A percentile compares a stretch with the other conserved stretches of the same genome.
phyloP scores from a whole-genome alignment of 2,888 invertebrate species.

The Phaonia tiefii region DNA sequence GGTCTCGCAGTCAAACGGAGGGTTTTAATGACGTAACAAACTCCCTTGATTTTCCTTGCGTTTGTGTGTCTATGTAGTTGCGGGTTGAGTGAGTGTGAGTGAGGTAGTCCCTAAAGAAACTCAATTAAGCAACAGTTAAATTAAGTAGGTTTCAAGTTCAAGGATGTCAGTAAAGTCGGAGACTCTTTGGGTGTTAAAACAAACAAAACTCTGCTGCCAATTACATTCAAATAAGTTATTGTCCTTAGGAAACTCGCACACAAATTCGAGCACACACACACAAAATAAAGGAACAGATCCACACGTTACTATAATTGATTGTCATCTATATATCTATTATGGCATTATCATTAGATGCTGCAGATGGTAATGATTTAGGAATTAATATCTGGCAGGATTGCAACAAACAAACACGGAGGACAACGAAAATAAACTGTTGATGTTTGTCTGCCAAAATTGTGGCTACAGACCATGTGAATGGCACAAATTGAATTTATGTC shows the following conservation, averaged over 20 bases:
- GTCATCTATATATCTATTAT: neutral
- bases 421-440: too few relatives aligned
- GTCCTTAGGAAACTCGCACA: constrained; percentile 21
- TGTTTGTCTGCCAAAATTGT: too few relatives aligned
- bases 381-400: too few relatives aligned
- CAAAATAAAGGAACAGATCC: neutral
- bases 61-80: constrained; percentile 30
- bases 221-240: constrained; percentile 50
- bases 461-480: too few relatives aligned
- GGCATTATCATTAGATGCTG: too few relatives aligned
- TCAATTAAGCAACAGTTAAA: constrained; percentile 75
- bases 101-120: constrained; percentile 56
- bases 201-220: constrained; percentile 22
- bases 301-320: constrained; percentile 48
- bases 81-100: constrained; percentile 39
- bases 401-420: too few relatives aligned
- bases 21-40: constrained; percentile 61
- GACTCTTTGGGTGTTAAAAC: constrained; percentile 61
- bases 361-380: too few relatives aligned
- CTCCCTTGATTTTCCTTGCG: constrained; percentile 49
- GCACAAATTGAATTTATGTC: too few relatives aligned
- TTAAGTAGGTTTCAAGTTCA: constrained; percentile 79
- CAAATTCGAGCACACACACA: constrained; percentile 2
- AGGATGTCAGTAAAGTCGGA: constrained; percentile 70
- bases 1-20: neutral